These are phyloP conservation scores for Bombus haemorrhoidalis DNA, from an alignment of 1,140 invertebrate species.

Conservation along the genomic window DNA sequence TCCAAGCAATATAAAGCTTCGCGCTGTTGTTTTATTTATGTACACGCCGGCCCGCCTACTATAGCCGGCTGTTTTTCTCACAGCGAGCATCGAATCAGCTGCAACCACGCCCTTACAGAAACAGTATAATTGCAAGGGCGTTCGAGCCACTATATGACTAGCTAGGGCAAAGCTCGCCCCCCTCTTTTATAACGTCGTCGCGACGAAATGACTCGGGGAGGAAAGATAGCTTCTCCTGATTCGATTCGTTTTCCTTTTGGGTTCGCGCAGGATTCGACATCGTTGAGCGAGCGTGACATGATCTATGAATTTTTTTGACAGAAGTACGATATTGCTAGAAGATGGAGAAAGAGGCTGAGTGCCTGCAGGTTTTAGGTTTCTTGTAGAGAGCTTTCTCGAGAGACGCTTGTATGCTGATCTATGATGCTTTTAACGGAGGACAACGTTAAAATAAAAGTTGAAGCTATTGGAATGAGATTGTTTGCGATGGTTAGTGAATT, in stretches of 20 bases:
- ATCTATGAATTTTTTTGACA: neutral
- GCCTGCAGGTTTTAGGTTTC: neutral
- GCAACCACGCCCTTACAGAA: slow-evolving; percentile 80
- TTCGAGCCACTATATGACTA: slow-evolving; percentile 63
- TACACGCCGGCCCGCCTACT: slow-evolving; percentile 46
- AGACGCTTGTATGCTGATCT: neutral
- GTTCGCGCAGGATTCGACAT: neutral
- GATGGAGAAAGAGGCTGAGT: too few species aligned
- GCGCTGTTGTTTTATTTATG: slow-evolving; percentile 66
- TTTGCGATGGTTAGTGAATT: neutral
- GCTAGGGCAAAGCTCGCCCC: neutral
- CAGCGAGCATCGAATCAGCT: slow-evolving; percentile 63
- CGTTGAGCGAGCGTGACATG: neutral
- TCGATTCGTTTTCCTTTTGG: neutral
- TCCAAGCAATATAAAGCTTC: slow-evolving; percentile 67
- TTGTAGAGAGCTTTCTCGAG: neutral
- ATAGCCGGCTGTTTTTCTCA: neutral
- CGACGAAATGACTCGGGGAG: slow-evolving; percentile 69
- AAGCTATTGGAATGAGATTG: neutral
- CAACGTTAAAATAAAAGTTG: neutral
- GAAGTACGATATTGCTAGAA: neutral
- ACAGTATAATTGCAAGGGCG: slow-evolving; percentile 79
- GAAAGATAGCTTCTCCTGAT: too few species aligned
- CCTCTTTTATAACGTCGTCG: slow-evolving; percentile 74
- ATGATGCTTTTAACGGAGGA: neutral